Evolutionary conservation across 2,113 vertebrate genomes (phyloP).

Genomic region (Phyllostomus discolor): DNA sequence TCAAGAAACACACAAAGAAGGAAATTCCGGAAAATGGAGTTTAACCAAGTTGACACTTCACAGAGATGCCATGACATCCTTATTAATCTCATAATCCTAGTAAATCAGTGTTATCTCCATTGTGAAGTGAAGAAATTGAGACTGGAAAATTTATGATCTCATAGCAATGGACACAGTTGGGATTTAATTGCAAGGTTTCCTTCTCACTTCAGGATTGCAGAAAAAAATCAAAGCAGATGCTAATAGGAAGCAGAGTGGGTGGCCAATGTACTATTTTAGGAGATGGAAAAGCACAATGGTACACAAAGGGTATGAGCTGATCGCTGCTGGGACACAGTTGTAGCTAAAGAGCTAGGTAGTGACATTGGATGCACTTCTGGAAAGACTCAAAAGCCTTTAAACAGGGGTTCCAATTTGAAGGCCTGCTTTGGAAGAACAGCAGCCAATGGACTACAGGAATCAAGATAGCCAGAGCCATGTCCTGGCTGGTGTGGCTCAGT

Average conservation of each 20-base stretch:
- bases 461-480: neutral
- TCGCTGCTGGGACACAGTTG: neutral
- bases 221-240: neutral
- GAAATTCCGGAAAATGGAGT: neutral
- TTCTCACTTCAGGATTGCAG: neutral
- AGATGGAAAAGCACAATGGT: neutral
- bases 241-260: neutral
- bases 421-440: neutral
- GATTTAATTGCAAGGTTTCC: neutral
- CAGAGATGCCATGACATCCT: neutral
- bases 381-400: neutral
- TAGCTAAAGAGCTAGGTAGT: neutral
- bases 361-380: neutral
- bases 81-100: neutral
- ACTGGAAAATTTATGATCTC: neutral
- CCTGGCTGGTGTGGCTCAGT: too few species aligned
- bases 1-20: neutral
- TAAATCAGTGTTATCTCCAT: neutral
- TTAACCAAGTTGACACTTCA: neutral
- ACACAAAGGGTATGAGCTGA: neutral
- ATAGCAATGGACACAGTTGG: neutral
- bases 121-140: constrained; percentile 18
- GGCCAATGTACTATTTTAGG: neutral
- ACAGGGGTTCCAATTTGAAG: neutral
- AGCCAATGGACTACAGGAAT: neutral